A percentile compares a stretch with the other conserved stretches of the same genome.
These are phyloP conservation scores for Stichopus chloronotus DNA, from an alignment of 35 echinoderm and acorn worm species.

Conservation along the genomic window DNA sequence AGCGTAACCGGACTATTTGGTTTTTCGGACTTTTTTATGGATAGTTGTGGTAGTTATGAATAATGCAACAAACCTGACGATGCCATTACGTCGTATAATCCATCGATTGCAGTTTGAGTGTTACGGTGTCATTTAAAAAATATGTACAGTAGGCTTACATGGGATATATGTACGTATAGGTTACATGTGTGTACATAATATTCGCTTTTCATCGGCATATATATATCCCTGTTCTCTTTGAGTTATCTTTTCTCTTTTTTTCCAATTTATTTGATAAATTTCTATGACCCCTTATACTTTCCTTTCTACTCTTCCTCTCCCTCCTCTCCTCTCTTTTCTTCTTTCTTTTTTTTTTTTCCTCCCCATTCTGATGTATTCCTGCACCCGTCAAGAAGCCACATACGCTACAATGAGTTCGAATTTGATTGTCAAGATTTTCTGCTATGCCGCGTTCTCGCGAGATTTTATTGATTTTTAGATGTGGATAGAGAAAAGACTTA, in stretches of 20 bases:
- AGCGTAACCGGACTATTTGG: no score
- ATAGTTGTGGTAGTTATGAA: no score
- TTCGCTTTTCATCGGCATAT: not conserved
- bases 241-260: not conserved
- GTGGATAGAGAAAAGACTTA: constrained; percentile 40
- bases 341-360: not conserved
- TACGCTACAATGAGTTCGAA: constrained; percentile 31
- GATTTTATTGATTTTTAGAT: constrained; percentile 52
- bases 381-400: constrained; percentile 23
- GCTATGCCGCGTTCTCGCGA: constrained; percentile 45
- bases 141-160: no score
- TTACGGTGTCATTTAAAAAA: no score
- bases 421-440: constrained; percentile 58
- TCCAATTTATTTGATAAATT: not conserved
- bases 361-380: not conserved
- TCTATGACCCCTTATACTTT: not conserved
- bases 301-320: no score
- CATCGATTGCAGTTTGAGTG: no score
- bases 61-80: no score
- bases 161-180: no score
- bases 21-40: no score
- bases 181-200: no score
- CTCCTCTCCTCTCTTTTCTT: no score
- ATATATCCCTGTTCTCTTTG: not conserved
- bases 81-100: no score